Percentiles rank a stretch among this genome's conserved stretches.
Conservation (phyloP, 2,797 vertebrate genomes). For the Xenopus petersii region DNA sequence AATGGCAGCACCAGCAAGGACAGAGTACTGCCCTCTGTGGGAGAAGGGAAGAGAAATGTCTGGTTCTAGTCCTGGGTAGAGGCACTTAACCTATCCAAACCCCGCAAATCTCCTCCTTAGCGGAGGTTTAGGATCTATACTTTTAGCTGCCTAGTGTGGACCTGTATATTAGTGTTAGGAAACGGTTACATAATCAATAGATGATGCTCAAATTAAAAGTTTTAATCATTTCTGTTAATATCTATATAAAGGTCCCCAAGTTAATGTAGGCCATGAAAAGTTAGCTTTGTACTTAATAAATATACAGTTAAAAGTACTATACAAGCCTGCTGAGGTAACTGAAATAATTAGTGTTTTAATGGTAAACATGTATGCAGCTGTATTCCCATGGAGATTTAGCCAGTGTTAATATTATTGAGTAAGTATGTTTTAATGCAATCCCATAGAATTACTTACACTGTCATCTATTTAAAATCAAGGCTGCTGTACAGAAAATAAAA, state of each 20-base stretch:
- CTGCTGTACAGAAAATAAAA: not conserved
- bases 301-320: not conserved
- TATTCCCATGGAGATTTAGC: not conserved
- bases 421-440: not conserved
- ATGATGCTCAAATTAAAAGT: too few relatives aligned
- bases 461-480: not conserved
- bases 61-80: too few relatives aligned
- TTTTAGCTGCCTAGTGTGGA: too few relatives aligned
- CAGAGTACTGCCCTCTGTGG: constrained; percentile 34
- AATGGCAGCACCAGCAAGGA: constrained; percentile 41
- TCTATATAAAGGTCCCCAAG: too few relatives aligned
- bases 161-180: too few relatives aligned
- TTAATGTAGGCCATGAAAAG: too few relatives aligned
- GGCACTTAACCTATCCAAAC: too few relatives aligned
- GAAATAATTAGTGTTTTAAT: not conserved
- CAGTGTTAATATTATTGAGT: not conserved
- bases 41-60: not conserved
- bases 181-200: too few relatives aligned
- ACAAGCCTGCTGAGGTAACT: not conserved
- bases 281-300: too few relatives aligned
- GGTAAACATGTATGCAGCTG: not conserved
- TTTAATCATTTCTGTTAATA: too few relatives aligned
- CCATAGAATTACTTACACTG: not conserved
- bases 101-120: too few relatives aligned
- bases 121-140: too few relatives aligned